These are phyloP conservation scores for Mizuhopecten yessoensis DNA, from an alignment of 1,140 invertebrate species.

Conservation along the genomic window DNA sequence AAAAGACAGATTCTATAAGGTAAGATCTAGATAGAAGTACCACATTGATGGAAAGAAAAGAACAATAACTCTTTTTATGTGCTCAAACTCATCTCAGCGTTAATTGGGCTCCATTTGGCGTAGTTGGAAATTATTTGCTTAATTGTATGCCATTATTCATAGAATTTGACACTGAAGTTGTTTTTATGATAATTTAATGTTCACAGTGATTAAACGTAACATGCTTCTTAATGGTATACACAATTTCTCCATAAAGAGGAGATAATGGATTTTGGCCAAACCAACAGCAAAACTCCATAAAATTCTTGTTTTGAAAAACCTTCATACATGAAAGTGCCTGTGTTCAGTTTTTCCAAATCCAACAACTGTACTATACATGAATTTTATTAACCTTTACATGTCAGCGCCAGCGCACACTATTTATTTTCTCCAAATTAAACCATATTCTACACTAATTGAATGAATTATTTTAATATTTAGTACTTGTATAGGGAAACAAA, in stretches of 20 bases:
- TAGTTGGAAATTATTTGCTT: not conserved
- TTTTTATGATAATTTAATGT: not conserved
- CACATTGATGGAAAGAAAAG: not conserved
- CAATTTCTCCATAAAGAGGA: not conserved
- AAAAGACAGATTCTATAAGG: slow-evolving; percentile 70
- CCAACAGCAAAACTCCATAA: not conserved
- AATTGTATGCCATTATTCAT: not conserved
- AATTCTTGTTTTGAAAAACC: not conserved
- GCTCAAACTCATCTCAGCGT: not conserved
- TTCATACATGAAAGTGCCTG: too few species aligned
- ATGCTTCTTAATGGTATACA: not conserved
- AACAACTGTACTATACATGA: too few species aligned
- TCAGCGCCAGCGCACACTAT: too few species aligned
- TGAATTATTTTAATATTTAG: too few species aligned
- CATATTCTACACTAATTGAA: too few species aligned
- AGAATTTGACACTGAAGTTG: not conserved
- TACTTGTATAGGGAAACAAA: too few species aligned
- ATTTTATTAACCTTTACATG: too few species aligned
- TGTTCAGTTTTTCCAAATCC: too few species aligned
- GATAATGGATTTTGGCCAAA: not conserved
- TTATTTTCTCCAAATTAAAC: too few species aligned
- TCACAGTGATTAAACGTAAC: not conserved
- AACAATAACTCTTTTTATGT: not conserved
- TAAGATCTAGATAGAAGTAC: slow-evolving; percentile 49
- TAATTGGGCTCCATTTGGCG: not conserved